Conservation (phyloP, 1,140 invertebrate genomes). For the Olivierus martensii region DNA sequence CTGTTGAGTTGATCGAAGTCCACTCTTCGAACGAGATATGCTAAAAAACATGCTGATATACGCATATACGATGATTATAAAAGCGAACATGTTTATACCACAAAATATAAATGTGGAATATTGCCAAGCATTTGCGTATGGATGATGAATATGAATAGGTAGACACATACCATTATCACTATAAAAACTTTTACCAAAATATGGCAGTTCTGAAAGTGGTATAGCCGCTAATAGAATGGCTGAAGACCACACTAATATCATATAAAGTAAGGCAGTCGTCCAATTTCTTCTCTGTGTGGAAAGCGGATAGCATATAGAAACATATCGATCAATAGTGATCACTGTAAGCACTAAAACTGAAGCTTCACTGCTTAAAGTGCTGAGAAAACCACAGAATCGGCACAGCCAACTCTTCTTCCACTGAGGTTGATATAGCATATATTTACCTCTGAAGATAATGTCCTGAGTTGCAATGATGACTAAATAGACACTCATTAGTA, state of each 20-base stretch:
- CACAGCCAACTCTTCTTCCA: conserved; percentile 41
- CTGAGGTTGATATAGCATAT: conserved; percentile 40
- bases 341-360: conserved; percentile 57
- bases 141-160: conserved; percentile 53
- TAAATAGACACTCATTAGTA: conserved; percentile 61
- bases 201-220: conserved; percentile 44
- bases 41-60: conserved; percentile 39
- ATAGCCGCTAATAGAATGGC: conserved; percentile 46
- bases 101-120: conserved; percentile 57
- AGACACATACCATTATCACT: conserved; percentile 55
- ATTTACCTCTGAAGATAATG: conserved; percentile 42
- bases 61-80: conserved; percentile 31
- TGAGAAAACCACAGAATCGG: conserved; percentile 23
- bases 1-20: conserved; percentile 41
- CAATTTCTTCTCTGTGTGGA: conserved; percentile 40
- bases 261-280: conserved; percentile 36
- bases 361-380: conserved; percentile 33
- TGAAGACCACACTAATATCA: conserved; percentile 46
- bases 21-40: conserved; percentile 46
- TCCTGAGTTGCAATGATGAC: conserved; percentile 53
- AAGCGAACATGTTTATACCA: conserved; percentile 45
- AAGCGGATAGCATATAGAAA: conserved; percentile 48
- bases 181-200: conserved; percentile 46
- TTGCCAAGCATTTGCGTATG: conserved; percentile 44
- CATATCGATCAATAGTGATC: conserved; percentile 52